Conservation (phyloP, 2,113 vertebrate genomes). For the Oncorhynchus nerka region DNA sequence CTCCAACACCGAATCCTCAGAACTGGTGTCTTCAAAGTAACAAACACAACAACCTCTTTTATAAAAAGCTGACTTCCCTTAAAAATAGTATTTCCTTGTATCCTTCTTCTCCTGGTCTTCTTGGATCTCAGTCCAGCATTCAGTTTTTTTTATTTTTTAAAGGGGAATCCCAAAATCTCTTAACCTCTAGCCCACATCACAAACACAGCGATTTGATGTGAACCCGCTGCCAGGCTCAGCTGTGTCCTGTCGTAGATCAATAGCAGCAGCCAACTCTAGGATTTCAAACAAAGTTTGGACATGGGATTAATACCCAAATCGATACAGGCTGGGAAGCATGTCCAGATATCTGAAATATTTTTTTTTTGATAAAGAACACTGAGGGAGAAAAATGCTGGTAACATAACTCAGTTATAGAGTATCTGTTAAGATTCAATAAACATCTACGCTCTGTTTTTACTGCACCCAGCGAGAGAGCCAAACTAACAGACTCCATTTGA, state of each 20-base stretch:
- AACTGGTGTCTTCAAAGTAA: slow-evolving; percentile 40
- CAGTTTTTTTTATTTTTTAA: slow-evolving; percentile 44
- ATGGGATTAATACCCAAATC: slow-evolving; percentile 51
- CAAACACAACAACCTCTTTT: slow-evolving; percentile 36
- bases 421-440: slow-evolving; percentile 41
- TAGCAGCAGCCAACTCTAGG: slow-evolving; percentile 28
- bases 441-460: slow-evolving; percentile 25
- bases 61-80: slow-evolving; percentile 18
- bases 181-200: slow-evolving; percentile 33
- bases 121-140: slow-evolving; percentile 35
- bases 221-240: slow-evolving; percentile 45
- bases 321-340: slow-evolving; percentile 32
- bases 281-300: slow-evolving; percentile 54
- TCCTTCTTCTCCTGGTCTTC: slow-evolving; percentile 29
- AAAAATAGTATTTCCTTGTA: slow-evolving; percentile 2
- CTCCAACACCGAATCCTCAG: slow-evolving; percentile 12
- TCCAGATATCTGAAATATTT: slow-evolving; percentile 19
- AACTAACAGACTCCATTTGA: slow-evolving; percentile 14
- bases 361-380: neutral
- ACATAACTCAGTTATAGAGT: slow-evolving; percentile 22
- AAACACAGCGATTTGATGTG: slow-evolving; percentile 40
- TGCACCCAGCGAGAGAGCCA: slow-evolving; percentile 18
- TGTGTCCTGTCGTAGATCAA: slow-evolving; percentile 44
- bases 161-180: slow-evolving; percentile 37
- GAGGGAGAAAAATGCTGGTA: neutral